Evolutionary conservation across 2,797 vertebrate species (phyloP), one percentile per base, ranked within the genome.

Genomic region (Microchirus variegatus): DNA sequence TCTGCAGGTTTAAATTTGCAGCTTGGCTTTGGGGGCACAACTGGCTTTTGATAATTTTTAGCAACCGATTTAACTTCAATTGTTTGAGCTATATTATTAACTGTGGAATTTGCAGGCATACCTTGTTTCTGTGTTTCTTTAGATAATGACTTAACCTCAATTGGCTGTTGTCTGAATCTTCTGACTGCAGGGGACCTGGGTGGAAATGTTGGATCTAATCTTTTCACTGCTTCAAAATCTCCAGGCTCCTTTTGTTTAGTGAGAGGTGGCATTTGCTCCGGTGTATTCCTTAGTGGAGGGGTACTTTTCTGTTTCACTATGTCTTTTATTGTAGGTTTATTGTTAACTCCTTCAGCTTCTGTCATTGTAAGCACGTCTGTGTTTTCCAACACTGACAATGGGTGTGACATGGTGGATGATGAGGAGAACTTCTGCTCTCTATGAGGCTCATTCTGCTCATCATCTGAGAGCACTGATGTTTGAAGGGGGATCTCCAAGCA

Each of bases 61-160:
- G 92, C 88, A 38, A 92, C 89, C 45, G 92, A 92, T 80, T 91
- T 92, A 16, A 94, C 91, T 70, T 94, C 91, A 55, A 94, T 94
- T 10, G 84, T 62, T 81, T 91, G 91, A 54, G 85, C 77, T 36
- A 78, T 85, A 46, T 56, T 87, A 48, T 36, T 87, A 69, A 52
- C 78, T 11, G 31, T 22, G 9, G 45, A 36, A 22, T 43, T 73
- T 60, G 60, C 5, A 1, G 63, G 44, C 0, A 38, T 58, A 11
- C 87, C 88, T 72, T 77, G 82, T 75, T 91, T 87, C 19, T 87
- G 84, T 41, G 80, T 78, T 59, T 92, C 92, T 77, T 92, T 94
- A 19, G 91, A 88, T 50, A 82, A 26, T 5, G 88, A 89, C 58
- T 82, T 91, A 3, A 90, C 83, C 59, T 91, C 90, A 54, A 89